A percentile compares a stretch with the other conserved stretches of the same genome.
These are phyloP conservation scores for Heterodera carotae DNA, from an alignment of 1,140 invertebrate genomes.

Conservation along the genomic window DNA sequence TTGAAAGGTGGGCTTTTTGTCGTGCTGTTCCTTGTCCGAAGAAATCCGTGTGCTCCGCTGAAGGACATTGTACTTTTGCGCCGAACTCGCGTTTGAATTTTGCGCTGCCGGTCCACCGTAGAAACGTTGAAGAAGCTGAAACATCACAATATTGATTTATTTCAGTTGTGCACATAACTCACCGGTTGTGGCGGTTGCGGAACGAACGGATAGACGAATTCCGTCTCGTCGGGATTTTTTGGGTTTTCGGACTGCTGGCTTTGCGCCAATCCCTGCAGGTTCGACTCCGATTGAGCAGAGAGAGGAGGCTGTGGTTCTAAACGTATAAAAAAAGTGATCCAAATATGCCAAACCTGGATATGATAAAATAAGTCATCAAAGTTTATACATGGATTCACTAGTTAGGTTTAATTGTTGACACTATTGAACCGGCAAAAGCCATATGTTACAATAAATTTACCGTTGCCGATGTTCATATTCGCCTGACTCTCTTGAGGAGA, in stretches of 20 bases:
- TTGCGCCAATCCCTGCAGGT: constrained; percentile 20
- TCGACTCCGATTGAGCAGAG: background rate
- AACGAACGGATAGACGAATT: constrained; percentile 2
- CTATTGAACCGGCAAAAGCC: no score
- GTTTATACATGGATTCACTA: no score
- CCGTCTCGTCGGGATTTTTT: constrained; percentile 11
- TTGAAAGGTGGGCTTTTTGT: background rate
- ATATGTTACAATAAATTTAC: no score
- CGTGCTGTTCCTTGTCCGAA: constrained; percentile 24
- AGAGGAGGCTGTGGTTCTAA: background rate
- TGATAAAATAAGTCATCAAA: no score
- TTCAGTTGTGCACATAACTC: constrained; percentile 36
- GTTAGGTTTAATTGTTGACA: no score
- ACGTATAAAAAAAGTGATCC: background rate
- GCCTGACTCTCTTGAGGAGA: background rate
- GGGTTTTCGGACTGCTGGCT: constrained; percentile 19
- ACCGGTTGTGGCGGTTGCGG: constrained; percentile 31
- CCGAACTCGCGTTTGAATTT: background rate
- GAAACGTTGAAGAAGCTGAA: constrained; percentile 47
- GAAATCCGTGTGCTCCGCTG: constrained; percentile 41
- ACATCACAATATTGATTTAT: constrained; percentile 25
- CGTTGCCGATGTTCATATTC: background rate
- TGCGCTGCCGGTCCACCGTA: constrained; percentile 30
- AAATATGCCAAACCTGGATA: no score
- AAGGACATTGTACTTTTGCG: constrained; percentile 41